Percentiles rank a stretch among this genome's conserved stretches.
Evolutionary conservation across 2,113 vertebrate species (phyloP).

Genomic region (Apistogramma diplotaenia): DNA sequence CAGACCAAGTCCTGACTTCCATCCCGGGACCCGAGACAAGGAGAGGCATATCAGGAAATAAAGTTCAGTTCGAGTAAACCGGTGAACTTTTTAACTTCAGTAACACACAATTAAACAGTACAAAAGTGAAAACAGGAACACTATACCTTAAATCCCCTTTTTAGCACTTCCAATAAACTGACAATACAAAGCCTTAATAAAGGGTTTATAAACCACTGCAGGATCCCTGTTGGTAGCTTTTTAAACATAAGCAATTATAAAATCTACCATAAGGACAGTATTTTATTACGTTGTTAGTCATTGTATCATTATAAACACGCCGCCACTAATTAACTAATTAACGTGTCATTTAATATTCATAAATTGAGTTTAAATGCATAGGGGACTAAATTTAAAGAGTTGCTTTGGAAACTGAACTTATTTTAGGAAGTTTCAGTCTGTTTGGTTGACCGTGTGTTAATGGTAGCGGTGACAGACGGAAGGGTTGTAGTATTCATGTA

Average conservation of each 20-base stretch:
- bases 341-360: not conserved
- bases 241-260: not conserved
- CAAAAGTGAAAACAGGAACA: not conserved
- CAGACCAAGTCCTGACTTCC: slow-evolving; percentile 20
- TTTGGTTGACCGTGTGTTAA: not conserved
- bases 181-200: no score
- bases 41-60: slow-evolving; percentile 4
- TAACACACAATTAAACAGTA: not conserved
- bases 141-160: not conserved
- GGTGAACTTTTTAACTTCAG: not conserved
- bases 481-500: not conserved
- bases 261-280: not conserved
- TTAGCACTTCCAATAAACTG: not conserved
- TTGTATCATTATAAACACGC: not conserved
- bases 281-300: not conserved
- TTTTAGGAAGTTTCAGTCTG: not conserved
- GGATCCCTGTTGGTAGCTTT: not conserved
- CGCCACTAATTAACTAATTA: not conserved
- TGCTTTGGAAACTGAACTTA: not conserved
- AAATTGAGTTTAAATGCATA: not conserved
- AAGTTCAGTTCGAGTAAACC: not conserved
- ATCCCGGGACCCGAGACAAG: slow-evolving; percentile 9
- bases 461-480: not conserved
- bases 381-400: not conserved
- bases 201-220: not conserved